Evolutionary conservation across 2,888 invertebrate genomes (phyloP).

Genomic region (Lycia hirtaria): DNA sequence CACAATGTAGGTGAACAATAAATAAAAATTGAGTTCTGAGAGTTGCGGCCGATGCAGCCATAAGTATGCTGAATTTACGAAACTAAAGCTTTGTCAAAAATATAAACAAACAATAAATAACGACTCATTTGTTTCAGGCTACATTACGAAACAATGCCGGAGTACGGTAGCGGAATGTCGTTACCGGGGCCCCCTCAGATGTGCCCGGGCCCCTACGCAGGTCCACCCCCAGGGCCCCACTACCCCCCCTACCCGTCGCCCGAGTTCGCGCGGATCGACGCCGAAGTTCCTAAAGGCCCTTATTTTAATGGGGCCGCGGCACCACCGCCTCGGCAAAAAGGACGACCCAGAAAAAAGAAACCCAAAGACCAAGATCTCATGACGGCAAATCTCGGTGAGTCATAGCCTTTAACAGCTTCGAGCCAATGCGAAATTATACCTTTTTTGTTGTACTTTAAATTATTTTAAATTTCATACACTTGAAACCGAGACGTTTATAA

Average conservation of each 20-base stretch:
- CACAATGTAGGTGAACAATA: too few species aligned
- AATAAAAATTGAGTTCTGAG: too few species aligned
- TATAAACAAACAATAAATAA: background rate
- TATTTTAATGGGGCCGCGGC: slow-evolving; percentile 85
- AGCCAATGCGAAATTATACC: slow-evolving; percentile 19
- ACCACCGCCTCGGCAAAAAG: slow-evolving; percentile 94
- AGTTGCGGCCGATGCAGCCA: too few species aligned
- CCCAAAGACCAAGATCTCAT: slow-evolving; percentile 95
- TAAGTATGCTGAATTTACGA: too few species aligned
- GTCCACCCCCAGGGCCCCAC: slow-evolving; percentile 74
- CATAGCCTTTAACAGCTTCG: slow-evolving; percentile 12
- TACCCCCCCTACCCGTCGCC: slow-evolving; percentile 86
- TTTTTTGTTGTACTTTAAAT: slow-evolving; percentile 1
- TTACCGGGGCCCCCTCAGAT: slow-evolving; percentile 85
- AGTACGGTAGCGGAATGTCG: slow-evolving; percentile 83
- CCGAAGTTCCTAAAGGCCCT: slow-evolving; percentile 80
- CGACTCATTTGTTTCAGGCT: slow-evolving; percentile 58
- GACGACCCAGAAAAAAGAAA: slow-evolving; percentile 96
- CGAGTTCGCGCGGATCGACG: slow-evolving; percentile 82
- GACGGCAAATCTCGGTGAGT: slow-evolving; percentile 94
- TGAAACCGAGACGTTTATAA: background rate
- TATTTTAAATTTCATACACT: background rate
- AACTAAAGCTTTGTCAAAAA: background rate
- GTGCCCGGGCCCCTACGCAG: slow-evolving; percentile 84
- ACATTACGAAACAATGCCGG: slow-evolving; percentile 84